These are phyloP conservation scores for Sarcophaga bullata DNA, from an alignment of 1,140 invertebrate species.

Conservation along the genomic window DNA sequence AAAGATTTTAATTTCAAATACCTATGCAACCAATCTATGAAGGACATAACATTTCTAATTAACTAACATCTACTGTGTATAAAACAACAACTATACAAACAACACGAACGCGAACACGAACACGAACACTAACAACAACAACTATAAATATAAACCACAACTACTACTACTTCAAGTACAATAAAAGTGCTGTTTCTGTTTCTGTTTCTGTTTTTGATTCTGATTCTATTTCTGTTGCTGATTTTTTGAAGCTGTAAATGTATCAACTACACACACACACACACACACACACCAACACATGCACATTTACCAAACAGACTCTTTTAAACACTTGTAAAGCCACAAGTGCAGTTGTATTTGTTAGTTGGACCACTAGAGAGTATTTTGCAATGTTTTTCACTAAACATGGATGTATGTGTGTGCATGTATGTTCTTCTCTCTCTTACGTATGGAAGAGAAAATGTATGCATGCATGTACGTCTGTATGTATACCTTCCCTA, in stretches of 20 bases:
- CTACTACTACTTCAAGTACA: slow-evolving; percentile 6
- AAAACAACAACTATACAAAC: too few species aligned
- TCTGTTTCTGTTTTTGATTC: neutral
- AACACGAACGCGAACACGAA: too few species aligned
- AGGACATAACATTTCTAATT: too few species aligned
- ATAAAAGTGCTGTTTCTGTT: neutral
- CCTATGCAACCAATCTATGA: too few species aligned
- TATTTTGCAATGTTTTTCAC: slow-evolving; percentile 7
- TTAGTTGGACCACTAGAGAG: slow-evolving; percentile 13
- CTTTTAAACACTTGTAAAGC: neutral
- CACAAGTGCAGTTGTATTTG: slow-evolving; percentile 14
- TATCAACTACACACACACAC: neutral
- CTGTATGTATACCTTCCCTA: neutral
- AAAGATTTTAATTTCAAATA: too few species aligned
- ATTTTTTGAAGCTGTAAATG: too few species aligned
- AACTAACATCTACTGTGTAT: too few species aligned
- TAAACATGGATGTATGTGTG: neutral
- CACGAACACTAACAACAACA: neutral
- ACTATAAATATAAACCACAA: neutral
- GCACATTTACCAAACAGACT: neutral
- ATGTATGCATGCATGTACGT: neutral
- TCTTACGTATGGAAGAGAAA: neutral
- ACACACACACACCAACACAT: neutral
- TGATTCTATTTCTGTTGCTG: neutral
- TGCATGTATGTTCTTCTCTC: neutral